These are phyloP conservation scores for Herpailurus yagouaroundi DNA, from an alignment of 2,113 vertebrate genomes.

Conservation along the genomic window DNA sequence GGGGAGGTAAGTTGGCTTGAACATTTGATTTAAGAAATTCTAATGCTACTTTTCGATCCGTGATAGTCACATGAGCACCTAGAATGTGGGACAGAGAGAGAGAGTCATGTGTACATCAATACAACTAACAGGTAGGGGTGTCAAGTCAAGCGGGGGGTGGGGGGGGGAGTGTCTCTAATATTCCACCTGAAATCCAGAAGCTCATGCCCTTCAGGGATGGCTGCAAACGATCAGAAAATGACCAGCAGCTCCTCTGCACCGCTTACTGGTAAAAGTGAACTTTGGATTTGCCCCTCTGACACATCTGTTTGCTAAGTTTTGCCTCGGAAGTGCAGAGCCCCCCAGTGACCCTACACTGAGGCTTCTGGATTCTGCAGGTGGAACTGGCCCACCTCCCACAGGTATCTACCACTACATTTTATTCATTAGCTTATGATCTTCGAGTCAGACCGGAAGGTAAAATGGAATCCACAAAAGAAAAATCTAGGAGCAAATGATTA, in stretches of 20 bases:
- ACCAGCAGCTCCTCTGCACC: not conserved
- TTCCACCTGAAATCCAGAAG: not conserved
- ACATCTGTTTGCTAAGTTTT: not conserved
- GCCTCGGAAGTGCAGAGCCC: not conserved
- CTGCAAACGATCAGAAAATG: not conserved
- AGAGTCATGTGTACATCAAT: conserved; percentile 26
- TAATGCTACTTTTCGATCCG: conserved; percentile 91
- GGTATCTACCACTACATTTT: not conserved
- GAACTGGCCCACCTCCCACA: not conserved
- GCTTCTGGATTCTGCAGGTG: not conserved
- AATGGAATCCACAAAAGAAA: conserved; percentile 13
- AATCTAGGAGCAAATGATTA: not conserved
- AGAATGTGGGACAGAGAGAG: conserved; percentile 40
- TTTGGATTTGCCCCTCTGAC: not conserved
- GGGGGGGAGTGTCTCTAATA: not conserved
- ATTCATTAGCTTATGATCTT: not conserved
- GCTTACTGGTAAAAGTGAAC: not conserved
- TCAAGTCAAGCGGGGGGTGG: not conserved
- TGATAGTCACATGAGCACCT: conserved; percentile 96
- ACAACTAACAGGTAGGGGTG: not conserved
- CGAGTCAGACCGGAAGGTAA: not conserved
- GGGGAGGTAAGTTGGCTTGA: conserved; percentile 89
- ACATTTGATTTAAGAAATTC: conserved; percentile 93
- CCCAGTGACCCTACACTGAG: not conserved
- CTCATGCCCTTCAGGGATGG: not conserved